Evolutionary conservation across 2,888 invertebrate species (phyloP), one percentile per base, ranked within the genome.

Genomic region (Pseudanteris insignis): DNA sequence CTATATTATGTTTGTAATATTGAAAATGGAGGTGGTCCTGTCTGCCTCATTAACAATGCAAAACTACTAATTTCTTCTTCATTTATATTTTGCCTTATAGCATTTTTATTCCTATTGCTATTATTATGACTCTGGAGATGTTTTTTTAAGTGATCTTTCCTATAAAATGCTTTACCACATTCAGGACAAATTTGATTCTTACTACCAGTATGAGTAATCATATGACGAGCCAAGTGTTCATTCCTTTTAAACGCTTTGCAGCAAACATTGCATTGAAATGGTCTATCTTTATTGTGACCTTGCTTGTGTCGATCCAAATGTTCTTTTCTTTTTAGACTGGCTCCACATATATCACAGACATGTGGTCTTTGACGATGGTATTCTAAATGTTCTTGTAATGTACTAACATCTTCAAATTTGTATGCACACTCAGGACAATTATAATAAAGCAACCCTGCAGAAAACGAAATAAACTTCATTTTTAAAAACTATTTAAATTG

Each of bases 171-270:
- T 41, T 74, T 74, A 30, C 89, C 89, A 70, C 91, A 91, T 73
- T 89, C 88, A 8, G 82, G 84, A 77, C 91, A 91, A 67, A 89
- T 85, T 80, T 91, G 90, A 47, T 89, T 91, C 81, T 91, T 91
- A 78, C 89, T 88, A 32, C 91, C 91, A 25, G 90, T 90, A 81
- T 92, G 92, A 74, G 91, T 92, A 67, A 91, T 90, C 74, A 88
- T 88, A 81, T 92, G 91, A 64, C 91, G 84, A 75, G 90, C 91
- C 70, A 92, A 84, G 71, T 92, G 92, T 74, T 92, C 92, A 70
- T 91, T 88, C 24, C 91, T 84, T 79, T 91, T 91, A 81, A 91
- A 91, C 2, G 87, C 89, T 79, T 91, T 91, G 77, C 87, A 84
- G 71, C 91, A 91, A 54, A 90, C 87, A 46, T 85, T 86, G 81